Evolutionary conservation across 2,797 vertebrate genomes (phyloP).

Genomic region (Eospalax fontanierii): DNA sequence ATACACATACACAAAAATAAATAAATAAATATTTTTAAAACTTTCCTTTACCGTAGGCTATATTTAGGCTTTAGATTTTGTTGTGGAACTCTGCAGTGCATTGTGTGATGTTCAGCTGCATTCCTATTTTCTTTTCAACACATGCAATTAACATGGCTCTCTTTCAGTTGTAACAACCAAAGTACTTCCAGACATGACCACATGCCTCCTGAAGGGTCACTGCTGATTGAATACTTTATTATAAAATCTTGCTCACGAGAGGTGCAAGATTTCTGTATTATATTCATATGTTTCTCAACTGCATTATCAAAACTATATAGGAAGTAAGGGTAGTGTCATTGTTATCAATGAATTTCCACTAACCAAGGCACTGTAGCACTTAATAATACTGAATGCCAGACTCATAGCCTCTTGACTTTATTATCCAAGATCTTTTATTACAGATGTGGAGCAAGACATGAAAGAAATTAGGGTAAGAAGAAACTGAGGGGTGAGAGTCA

Average conservation of each 20-base stretch:
- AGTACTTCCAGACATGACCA: background rate
- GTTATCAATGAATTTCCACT: background rate
- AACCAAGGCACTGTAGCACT: background rate
- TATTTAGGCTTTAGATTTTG: conserved; percentile 1
- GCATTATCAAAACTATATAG: background rate
- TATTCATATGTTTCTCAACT: no score
- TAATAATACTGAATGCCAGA: background rate
- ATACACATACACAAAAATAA: no score
- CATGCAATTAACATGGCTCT: background rate
- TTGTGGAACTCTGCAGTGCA: background rate
- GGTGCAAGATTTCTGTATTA: no score
- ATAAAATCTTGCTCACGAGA: background rate
- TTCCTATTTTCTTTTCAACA: background rate
- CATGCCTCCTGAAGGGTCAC: background rate
- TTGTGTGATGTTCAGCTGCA: background rate
- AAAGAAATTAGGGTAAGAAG: conserved; percentile 1
- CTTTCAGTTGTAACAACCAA: background rate
- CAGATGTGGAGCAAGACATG: background rate
- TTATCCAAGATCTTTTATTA: background rate
- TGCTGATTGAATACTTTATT: background rate
- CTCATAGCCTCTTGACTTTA: background rate
- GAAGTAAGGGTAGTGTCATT: background rate
- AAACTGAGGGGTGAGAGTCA: background rate
- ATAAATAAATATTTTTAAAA: no score
- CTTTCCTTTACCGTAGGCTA: background rate